phyloP scores from a whole-genome alignment of 2,888 invertebrate genomes.

The Chromoteleia sp. region DNA sequence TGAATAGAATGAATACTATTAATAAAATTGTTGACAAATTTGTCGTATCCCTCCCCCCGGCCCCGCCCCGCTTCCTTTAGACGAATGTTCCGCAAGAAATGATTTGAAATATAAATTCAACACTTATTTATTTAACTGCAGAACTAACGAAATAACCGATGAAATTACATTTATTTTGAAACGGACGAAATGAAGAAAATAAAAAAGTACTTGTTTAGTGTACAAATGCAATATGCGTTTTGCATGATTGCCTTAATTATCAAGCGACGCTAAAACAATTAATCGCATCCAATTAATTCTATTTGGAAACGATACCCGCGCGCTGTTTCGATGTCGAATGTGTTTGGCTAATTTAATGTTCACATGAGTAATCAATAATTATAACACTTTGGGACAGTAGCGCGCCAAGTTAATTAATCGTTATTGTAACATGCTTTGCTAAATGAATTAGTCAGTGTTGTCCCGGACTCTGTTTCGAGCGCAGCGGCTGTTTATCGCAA shows the following conservation, averaged over 20 bases:
- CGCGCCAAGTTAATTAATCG: constrained; percentile 60
- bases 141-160: too few relatives aligned
- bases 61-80: too few relatives aligned
- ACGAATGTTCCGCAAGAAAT: too few relatives aligned
- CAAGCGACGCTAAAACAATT: constrained; percentile 56
- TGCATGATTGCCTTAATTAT: constrained; percentile 54
- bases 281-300: constrained; percentile 61
- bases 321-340: constrained; percentile 52
- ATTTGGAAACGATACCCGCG: constrained; percentile 58
- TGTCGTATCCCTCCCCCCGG: too few relatives aligned
- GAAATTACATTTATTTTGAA: too few relatives aligned
- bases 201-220: background rate
- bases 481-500: constrained; percentile 29
- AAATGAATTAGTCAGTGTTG: constrained; percentile 42
- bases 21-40: too few relatives aligned
- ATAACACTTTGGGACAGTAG: constrained; percentile 60
- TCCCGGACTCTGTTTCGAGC: constrained; percentile 6
- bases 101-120: too few relatives aligned
- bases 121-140: too few relatives aligned
- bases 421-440: constrained; percentile 56
- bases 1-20: too few relatives aligned
- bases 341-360: constrained; percentile 65
- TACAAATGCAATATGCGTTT: constrained; percentile 21
- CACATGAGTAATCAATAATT: constrained; percentile 69
- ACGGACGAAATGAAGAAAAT: too few relatives aligned